Evolutionary conservation across 1,140 invertebrate species (phyloP), one percentile per base, ranked within the genome.

Genomic region (Theocolax elegans): DNA sequence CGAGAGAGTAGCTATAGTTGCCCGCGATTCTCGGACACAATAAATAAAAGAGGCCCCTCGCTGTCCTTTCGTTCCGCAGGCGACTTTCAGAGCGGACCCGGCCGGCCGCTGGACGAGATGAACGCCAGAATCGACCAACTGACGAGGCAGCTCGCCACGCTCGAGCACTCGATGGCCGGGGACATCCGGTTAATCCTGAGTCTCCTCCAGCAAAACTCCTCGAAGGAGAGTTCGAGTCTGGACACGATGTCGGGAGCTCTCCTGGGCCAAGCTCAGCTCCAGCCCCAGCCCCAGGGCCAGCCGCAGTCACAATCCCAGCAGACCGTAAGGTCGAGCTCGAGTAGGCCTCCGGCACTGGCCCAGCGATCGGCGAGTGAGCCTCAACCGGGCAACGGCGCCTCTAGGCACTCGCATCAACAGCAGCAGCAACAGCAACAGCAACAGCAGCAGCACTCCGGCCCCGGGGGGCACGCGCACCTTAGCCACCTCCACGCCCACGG

Each of bases 171-270:
- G 3, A 87, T 93, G 73, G 88, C 89, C 1, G 86, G 87, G 2
- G 91, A 93, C 72, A 89, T 92, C 66, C 87, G 89, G 73, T 84
- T 89, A 65, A 92, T 93, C 59, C 78, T 92, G 74, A 86, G 87
- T 27, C 78, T 93, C 67, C 81, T 93, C 53, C 90, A 92, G 75
- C 87, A 88, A 56, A 81, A 82, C 59, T 38, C 17, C 13, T 89
- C 79, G 58, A 82, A 75, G 71, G 81, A 79, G 53, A 87, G 77
- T 75, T 78, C 79, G 12, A 85, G 83, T 58, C 78, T 83, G 56
- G 83, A 86, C 44, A 83, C 81, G 78, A 84, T 82, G 74, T 82
- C 82, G 21, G 85, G 74, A 54, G 87, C 77, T 12, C 1, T 29
- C 1, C 12, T 46, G 25, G 19, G 10, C 15, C 7, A 44, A 8